Evolutionary conservation across 2,113 vertebrate species (phyloP).

Genomic region (Petromus typicus): DNA sequence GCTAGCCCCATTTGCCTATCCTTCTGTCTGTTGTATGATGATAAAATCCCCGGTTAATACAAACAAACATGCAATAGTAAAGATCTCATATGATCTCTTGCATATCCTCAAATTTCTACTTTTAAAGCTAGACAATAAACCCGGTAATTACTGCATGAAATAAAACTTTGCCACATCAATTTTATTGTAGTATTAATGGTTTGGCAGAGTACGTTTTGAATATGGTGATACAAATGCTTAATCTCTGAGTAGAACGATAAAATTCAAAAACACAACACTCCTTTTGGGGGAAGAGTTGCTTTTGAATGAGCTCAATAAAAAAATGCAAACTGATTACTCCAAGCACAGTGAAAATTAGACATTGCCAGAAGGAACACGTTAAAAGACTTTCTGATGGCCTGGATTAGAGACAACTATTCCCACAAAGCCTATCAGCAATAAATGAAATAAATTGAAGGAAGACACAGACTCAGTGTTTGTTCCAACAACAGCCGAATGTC

Average conservation of each 20-base stretch:
- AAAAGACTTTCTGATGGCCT: conserved; percentile 67
- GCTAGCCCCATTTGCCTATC: conserved; percentile 62
- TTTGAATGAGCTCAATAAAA: conserved; percentile 74
- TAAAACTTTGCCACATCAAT: conserved; percentile 71
- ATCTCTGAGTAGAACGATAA: conserved; percentile 70
- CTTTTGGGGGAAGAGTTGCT: conserved; percentile 51
- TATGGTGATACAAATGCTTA: conserved; percentile 57
- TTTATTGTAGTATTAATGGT: conserved; percentile 67
- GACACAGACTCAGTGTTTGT: conserved; percentile 66
- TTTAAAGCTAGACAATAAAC: conserved; percentile 56
- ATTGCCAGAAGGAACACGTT: conserved; percentile 67
- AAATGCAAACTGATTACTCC: conserved; percentile 68
- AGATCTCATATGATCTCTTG: conserved; percentile 52
- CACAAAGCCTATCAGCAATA: conserved; percentile 74
- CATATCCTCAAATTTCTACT: conserved; percentile 42
- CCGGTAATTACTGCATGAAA: conserved; percentile 60
- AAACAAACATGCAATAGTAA: conserved; percentile 71
- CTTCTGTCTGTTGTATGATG: conserved; percentile 60
- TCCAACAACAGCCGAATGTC: conserved; percentile 66
- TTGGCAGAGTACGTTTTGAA: conserved; percentile 52
- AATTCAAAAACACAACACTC: conserved; percentile 71
- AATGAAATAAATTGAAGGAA: conserved; percentile 74
- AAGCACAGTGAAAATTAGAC: conserved; percentile 67
- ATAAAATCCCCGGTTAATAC: conserved; percentile 64
- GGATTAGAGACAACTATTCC: conserved; percentile 72